Conservation (phyloP, 1,140 invertebrate genomes). For the Scaptomyza graminum region DNA sequence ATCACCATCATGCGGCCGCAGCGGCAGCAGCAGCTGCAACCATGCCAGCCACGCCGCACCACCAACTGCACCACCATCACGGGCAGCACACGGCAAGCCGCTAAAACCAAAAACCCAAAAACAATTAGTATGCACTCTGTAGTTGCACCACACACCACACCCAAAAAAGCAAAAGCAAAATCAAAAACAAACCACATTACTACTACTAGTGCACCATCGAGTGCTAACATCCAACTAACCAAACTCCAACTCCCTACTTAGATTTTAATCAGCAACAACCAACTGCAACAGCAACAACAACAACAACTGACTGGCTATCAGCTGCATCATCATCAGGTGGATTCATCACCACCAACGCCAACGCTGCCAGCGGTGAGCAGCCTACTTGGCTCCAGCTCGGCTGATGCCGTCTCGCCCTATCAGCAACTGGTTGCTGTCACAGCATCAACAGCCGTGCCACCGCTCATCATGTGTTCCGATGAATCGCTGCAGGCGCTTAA, state of each 20-base stretch:
- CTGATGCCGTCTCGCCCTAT: slow-evolving; percentile 44
- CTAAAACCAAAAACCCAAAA: slow-evolving; percentile 27
- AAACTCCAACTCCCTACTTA: slow-evolving; percentile 63
- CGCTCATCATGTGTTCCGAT: slow-evolving; percentile 64
- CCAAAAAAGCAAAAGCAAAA: too few species aligned
- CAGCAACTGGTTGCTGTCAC: slow-evolving; percentile 72
- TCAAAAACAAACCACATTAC: slow-evolving; percentile 27
- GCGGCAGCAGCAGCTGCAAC: slow-evolving; percentile 56
- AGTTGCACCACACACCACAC: slow-evolving; percentile 42
- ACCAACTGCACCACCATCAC: slow-evolving; percentile 67
- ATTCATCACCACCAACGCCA: slow-evolving; percentile 47
- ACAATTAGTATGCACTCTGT: slow-evolving; percentile 48
- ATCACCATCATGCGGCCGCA: slow-evolving; percentile 51
- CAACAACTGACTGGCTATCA: slow-evolving; percentile 54
- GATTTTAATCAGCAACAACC: slow-evolving; percentile 71
- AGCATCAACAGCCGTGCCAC: slow-evolving; percentile 29
- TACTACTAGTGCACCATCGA: slow-evolving; percentile 35
- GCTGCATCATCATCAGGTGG: slow-evolving; percentile 53
- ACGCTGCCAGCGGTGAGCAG: slow-evolving; percentile 60
- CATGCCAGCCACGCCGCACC: slow-evolving; percentile 49
- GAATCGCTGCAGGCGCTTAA: slow-evolving; percentile 28
- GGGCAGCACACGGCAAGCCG: slow-evolving; percentile 66
- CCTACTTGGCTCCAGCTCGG: slow-evolving; percentile 45
- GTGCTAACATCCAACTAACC: slow-evolving; percentile 61
- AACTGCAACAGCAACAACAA: slow-evolving; percentile 55